Percentiles rank a stretch among this genome's conserved stretches.
Evolutionary conservation across 2,797 vertebrate species (phyloP).

Genomic region (Pseudopleuronectes americanus): DNA sequence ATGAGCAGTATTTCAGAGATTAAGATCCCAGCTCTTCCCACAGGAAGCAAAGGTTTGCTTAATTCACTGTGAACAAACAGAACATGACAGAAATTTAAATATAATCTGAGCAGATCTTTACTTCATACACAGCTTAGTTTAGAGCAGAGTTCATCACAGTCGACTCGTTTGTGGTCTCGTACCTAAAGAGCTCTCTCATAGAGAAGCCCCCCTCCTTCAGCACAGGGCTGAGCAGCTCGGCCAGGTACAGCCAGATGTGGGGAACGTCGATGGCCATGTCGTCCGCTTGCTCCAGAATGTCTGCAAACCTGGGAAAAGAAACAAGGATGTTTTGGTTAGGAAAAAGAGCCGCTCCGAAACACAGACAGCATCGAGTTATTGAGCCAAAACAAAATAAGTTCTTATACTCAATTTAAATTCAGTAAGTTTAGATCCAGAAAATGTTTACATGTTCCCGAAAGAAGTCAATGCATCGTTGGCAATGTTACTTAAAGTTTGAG

Average conservation of each 20-base stretch:
- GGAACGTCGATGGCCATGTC: conserved; percentile 99
- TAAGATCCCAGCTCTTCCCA: conserved; percentile 95
- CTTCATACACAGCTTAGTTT: neutral
- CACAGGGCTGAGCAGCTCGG: conserved; percentile 92
- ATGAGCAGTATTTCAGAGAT: conserved; percentile 98
- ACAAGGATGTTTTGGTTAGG: neutral
- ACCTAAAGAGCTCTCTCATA: conserved; percentile 96
- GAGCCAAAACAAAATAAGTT: too few species aligned
- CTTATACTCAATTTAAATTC: too few species aligned
- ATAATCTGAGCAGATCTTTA: neutral
- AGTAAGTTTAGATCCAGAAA: too few species aligned
- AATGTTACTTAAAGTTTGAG: too few species aligned
- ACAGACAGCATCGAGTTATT: too few species aligned
- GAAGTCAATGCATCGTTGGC: too few species aligned
- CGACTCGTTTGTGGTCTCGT: conserved; percentile 39
- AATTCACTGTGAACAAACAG: conserved; percentile 90
- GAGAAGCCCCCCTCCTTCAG: conserved; percentile 95
- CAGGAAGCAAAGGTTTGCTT: conserved; percentile 97
- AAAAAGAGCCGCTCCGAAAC: too few species aligned
- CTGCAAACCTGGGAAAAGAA: conserved; percentile 84
- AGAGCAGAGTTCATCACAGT: too few species aligned
- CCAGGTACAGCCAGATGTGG: conserved; percentile 97
- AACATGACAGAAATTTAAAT: conserved; percentile 15
- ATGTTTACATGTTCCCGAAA: too few species aligned
- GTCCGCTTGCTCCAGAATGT: conserved; percentile 94